Evolutionary conservation across 1,140 invertebrate species (phyloP).

Genomic region (Drosophila obscura): DNA sequence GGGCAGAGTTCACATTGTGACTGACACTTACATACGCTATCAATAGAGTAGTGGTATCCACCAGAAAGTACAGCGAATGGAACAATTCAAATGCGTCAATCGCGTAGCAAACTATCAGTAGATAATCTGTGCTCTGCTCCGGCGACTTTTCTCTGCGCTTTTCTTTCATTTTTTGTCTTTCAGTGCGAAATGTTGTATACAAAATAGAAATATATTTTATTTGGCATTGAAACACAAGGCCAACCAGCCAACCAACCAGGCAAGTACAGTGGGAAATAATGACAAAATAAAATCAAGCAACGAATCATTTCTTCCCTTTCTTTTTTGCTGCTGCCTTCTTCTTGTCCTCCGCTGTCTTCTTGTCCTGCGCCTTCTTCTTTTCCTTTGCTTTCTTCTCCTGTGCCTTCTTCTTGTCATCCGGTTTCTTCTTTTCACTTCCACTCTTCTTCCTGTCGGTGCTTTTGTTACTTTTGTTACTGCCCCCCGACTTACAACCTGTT

Average conservation of each 20-base stretch:
- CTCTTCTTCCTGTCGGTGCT: neutral
- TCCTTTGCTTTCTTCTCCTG: conserved; percentile 7
- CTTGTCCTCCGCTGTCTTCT: no score
- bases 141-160: neutral
- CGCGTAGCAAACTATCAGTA: conserved; percentile 24
- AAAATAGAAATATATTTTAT: conserved; percentile 26
- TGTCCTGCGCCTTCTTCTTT: conserved; percentile 4
- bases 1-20: no score
- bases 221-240: conserved; percentile 6
- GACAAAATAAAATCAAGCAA: neutral
- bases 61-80: conserved; percentile 42
- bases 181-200: neutral
- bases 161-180: neutral
- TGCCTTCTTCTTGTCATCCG: neutral
- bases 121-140: neutral
- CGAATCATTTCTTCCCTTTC: conserved; percentile 23
- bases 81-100: conserved; percentile 43
- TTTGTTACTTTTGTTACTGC: conserved; percentile 11
- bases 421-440: conserved; percentile 6
- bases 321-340: conserved; percentile 31
- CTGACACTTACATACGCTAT: neutral
- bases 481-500: conserved; percentile 20
- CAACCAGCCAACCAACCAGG: neutral
- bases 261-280: no score
- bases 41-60: conserved; percentile 10